These are phyloP conservation scores for Coelinius sp. DNA, from an alignment of 2,888 invertebrate genomes.

Conservation along the genomic window DNA sequence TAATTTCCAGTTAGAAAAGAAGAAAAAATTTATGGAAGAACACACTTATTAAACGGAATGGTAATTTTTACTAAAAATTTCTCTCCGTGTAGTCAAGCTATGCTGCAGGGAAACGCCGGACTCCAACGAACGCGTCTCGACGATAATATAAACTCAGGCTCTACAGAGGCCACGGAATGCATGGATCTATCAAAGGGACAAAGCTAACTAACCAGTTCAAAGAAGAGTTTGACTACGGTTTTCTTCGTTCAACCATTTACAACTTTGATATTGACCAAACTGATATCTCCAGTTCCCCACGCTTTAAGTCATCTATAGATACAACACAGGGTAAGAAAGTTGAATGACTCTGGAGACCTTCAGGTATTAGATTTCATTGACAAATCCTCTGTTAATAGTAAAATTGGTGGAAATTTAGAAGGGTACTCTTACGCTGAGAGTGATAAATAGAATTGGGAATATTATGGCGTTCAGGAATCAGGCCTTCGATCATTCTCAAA, in stretches of 20 bases:
- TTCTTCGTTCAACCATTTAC: conserved; percentile 34
- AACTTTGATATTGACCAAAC: conserved; percentile 35
- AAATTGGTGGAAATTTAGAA: too few species aligned
- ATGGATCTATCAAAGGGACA: conserved; percentile 16
- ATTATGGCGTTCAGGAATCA: too few species aligned
- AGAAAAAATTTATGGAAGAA: too few species aligned
- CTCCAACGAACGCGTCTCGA: conserved; percentile 28
- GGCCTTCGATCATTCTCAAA: too few species aligned
- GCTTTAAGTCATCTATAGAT: too few species aligned
- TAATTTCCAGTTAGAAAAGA: too few species aligned
- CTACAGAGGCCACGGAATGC: conserved; percentile 5
- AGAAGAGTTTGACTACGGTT: conserved; percentile 7
- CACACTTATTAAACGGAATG: too few species aligned
- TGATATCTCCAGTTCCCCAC: conserved; percentile 1
- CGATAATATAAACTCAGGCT: conserved; percentile 18
- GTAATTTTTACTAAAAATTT: too few species aligned
- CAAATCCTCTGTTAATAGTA: background rate
- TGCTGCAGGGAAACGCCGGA: conserved; percentile 1
- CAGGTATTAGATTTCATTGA: background rate
- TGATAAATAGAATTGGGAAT: too few species aligned
- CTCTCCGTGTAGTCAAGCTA: conserved; percentile 13
- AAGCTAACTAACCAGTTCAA: conserved; percentile 9
- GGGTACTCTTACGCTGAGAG: too few species aligned
- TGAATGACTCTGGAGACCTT: background rate
- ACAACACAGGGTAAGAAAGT: background rate